A percentile compares a stretch with the other conserved stretches of the same genome.
Conservation (phyloP, 53 echinoderm and acorn worm species). For the Henricia sp. region DNA sequence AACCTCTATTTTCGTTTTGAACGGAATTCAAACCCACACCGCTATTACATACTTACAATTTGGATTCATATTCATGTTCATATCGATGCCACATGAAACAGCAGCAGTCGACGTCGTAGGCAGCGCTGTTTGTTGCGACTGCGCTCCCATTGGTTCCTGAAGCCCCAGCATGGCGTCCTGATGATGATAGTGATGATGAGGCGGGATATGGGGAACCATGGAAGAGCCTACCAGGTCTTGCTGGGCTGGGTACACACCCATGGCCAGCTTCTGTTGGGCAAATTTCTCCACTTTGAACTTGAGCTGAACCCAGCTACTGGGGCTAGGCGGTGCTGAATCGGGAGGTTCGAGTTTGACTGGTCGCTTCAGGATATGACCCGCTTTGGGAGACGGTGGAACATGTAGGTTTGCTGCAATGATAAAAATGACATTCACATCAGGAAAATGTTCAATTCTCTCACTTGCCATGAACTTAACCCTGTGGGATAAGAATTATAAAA, state of each 20-base stretch:
- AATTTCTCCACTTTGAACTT: slow-evolving; percentile 65
- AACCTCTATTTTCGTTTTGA: background rate
- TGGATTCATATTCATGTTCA: slow-evolving; percentile 58
- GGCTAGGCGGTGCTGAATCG: slow-evolving; percentile 54
- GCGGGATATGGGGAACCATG: slow-evolving; percentile 45
- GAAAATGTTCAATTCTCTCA: too few species aligned
- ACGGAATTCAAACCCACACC: too few species aligned
- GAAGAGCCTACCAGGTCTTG: slow-evolving; percentile 47
- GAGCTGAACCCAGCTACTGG: slow-evolving; percentile 59
- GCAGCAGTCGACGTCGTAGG: slow-evolving; percentile 21
- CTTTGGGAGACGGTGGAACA: slow-evolving; percentile 34
- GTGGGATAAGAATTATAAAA: too few species aligned
- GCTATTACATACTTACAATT: slow-evolving; percentile 40
- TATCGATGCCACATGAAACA: slow-evolving; percentile 39
- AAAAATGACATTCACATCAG: too few species aligned
- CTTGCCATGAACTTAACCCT: too few species aligned
- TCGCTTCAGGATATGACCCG: slow-evolving; percentile 39
- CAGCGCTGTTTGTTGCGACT: slow-evolving; percentile 21
- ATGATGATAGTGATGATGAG: background rate
- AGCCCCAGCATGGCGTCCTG: slow-evolving; percentile 17
- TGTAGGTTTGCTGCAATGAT: slow-evolving; percentile 40
- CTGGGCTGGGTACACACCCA: slow-evolving; percentile 55
- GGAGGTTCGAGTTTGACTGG: slow-evolving; percentile 21
- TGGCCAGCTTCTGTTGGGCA: slow-evolving; percentile 64
- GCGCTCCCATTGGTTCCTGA: background rate